Conservation (phyloP, 92 coral and sea anemone species). For the Umimayanthus chanpuru region DNA sequence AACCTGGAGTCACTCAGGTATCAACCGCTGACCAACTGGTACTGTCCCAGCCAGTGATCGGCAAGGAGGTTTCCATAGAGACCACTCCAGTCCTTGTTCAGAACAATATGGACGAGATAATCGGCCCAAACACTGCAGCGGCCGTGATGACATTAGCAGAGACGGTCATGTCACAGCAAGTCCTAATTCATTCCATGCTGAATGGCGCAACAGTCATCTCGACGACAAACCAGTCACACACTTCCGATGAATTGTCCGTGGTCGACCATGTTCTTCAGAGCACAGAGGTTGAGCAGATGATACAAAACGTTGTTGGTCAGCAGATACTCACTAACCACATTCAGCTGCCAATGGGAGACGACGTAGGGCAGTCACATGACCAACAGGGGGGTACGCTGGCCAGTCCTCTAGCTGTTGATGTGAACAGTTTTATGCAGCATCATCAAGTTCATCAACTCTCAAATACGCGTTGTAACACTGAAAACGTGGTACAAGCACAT, state of each 20-base stretch:
- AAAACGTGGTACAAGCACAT: neutral
- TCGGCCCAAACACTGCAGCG: constrained; percentile 60
- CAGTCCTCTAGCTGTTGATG: constrained; percentile 63
- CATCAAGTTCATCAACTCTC: constrained; percentile 43
- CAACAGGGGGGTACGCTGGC: constrained; percentile 58
- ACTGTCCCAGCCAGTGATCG: constrained; percentile 83
- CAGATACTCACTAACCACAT: constrained; percentile 80
- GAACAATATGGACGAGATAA: constrained; percentile 65
- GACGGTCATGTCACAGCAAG: constrained; percentile 83
- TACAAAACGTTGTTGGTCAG: constrained; percentile 88
- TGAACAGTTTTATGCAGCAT: constrained; percentile 64
- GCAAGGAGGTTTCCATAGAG: constrained; percentile 91
- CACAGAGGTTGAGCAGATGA: constrained; percentile 89
- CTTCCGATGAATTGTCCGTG: constrained; percentile 69
- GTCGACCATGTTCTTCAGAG: constrained; percentile 80
- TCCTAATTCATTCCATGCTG: constrained; percentile 80
- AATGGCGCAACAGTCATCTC: constrained; percentile 79
- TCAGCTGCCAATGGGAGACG: constrained; percentile 71
- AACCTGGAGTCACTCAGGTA: constrained; percentile 58
- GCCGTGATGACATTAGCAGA: constrained; percentile 86
- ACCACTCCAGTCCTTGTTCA: constrained; percentile 87
- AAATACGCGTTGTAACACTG: neutral
- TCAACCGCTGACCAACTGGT: constrained; percentile 70
- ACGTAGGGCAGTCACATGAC: constrained; percentile 49
- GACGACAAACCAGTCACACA: constrained; percentile 58